Evolutionary conservation across 2,797 vertebrate genomes (phyloP), one percentile per base, ranked within the genome.

Genomic region (Tragelaphus eurycerus): DNA sequence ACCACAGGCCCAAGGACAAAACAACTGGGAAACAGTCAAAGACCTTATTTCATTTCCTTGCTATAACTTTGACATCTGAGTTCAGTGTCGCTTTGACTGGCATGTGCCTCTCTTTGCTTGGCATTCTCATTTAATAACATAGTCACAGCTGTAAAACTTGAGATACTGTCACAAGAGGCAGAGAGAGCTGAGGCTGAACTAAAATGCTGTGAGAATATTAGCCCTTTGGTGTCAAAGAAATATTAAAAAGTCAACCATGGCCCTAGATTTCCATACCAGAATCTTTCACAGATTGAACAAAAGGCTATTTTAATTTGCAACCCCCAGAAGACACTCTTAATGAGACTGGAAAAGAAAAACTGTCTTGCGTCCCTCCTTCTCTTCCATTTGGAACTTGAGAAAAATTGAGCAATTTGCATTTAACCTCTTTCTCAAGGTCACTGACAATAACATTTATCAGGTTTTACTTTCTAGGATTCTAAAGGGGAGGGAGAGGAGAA

Each of bases 151-250:
- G 6, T 92, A 95, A 83, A 74, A 96, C 25, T 62, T 92, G 83
- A 96, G 62, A 86, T 96, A 83, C 25, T 89, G 79, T 97, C 97
- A 96, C 81, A 96, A 85, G 88, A 96, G 83, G 93, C 85, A 83
- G 15, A 88, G 43, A 95, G 13, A 67, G 74, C 84, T 55, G 29
- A 94, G 74, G n/a, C 57, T 23, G 10, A 93, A 94, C 57, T 71
- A 95, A 94, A 96, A 96, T 74, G 31, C 52, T 91, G 15, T 38
- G 57, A 96, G 82, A 86, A 88, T 86, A 93, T 95, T 83, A 87
- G 89, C 10, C 74, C 60, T 92, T 31, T 52, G 4, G n/a, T 52
- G 71, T 78, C 7, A 86, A 93, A 78, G 54, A 91, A 54, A 74
- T 86, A 95, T 86, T 79, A 83, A 84, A 95, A 98, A 94, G 54